Percentiles rank a stretch among this genome's conserved stretches.
Evolutionary conservation across 2,797 vertebrate genomes (phyloP).

Genomic region (Balearica regulorum): DNA sequence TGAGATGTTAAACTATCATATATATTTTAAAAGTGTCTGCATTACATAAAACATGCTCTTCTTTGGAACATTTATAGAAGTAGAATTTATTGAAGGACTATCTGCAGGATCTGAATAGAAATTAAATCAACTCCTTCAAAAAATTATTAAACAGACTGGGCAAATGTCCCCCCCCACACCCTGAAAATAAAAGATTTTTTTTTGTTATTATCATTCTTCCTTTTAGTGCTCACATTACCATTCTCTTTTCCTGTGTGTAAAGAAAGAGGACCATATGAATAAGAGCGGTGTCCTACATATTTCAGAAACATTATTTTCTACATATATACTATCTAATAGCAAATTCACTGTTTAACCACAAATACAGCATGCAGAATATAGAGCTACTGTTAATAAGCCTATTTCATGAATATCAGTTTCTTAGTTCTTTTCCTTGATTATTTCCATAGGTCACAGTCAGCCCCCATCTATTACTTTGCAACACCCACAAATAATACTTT

Average conservation of each 20-base stretch:
- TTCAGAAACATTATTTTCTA: background rate
- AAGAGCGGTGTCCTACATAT: background rate
- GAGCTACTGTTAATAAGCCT: background rate
- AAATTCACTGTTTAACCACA: background rate
- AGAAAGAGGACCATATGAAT: background rate
- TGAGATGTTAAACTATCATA: background rate
- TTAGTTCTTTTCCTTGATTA: background rate
- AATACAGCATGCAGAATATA: background rate
- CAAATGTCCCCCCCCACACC: fast-evolving
- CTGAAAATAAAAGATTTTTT: background rate
- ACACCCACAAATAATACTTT: background rate
- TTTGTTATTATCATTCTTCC: background rate
- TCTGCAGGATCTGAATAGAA: background rate
- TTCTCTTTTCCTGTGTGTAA: background rate
- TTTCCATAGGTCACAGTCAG: background rate
- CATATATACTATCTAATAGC: background rate
- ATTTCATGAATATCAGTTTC: background rate
- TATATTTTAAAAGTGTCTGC: background rate
- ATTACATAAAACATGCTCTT: background rate
- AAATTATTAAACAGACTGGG: background rate
- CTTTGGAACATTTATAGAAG: background rate
- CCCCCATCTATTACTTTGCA: background rate
- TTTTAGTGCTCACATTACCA: fast-evolving
- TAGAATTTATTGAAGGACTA: background rate
- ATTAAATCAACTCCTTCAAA: background rate